These are phyloP conservation scores for Chamaea fasciata DNA, from an alignment of 2,113 vertebrate genomes.

Conservation along the genomic window DNA sequence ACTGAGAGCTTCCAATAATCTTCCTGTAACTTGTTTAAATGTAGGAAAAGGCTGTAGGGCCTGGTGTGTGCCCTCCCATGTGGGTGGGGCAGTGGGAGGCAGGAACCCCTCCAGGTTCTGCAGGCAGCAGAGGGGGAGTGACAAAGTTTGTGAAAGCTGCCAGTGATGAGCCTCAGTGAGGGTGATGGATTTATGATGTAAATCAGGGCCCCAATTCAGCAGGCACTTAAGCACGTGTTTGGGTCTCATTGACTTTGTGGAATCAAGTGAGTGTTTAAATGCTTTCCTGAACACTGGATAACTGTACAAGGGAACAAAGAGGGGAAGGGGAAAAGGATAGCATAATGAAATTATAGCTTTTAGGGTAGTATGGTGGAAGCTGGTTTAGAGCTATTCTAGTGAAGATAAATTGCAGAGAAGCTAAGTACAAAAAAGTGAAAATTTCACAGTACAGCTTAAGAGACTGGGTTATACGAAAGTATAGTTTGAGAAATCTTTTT, in stretches of 20 bases:
- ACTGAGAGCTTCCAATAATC: conserved; percentile 62
- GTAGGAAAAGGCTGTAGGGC: background rate
- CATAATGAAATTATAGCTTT: background rate
- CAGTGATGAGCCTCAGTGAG: background rate
- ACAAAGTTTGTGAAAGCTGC: background rate
- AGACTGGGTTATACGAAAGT: background rate
- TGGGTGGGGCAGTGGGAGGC: background rate
- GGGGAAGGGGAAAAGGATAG: background rate
- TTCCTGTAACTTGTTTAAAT: conserved; percentile 56
- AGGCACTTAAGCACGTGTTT: background rate
- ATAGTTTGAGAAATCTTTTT: background rate
- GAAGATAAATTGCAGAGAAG: background rate
- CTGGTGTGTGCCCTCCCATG: background rate
- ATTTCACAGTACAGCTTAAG: background rate
- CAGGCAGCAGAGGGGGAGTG: background rate
- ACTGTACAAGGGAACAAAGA: background rate
- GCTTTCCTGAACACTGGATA: background rate
- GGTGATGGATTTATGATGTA: background rate
- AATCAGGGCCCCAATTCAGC: conserved; percentile 12
- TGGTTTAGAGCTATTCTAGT: background rate
- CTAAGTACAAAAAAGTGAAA: background rate
- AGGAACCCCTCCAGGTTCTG: background rate
- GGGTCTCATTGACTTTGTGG: background rate
- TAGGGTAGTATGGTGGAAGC: background rate
- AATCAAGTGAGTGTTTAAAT: conserved; percentile 10